phyloP scores from a whole-genome alignment of 2,797 vertebrate genomes.

The Myoxocephalus aenaeus region DNA sequence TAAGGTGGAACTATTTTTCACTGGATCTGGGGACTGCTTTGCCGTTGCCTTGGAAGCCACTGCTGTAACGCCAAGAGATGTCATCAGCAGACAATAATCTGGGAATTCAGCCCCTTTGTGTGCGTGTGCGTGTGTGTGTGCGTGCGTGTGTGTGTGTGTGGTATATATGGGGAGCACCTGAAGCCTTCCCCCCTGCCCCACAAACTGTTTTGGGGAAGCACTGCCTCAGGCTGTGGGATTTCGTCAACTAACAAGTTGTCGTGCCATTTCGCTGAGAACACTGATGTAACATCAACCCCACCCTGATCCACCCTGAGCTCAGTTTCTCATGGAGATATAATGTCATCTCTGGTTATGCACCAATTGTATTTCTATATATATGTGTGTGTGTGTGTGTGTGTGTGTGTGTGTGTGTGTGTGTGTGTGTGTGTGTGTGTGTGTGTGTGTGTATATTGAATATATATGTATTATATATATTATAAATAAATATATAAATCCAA shows the following conservation, averaged over 20 bases:
- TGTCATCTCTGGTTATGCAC: background rate
- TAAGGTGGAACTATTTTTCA: background rate
- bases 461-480: too few relatives aligned
- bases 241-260: conserved; percentile 51
- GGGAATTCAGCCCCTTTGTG: background rate
- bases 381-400: too few relatives aligned
- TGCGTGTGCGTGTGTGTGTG: background rate
- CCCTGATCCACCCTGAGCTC: conserved; percentile 51
- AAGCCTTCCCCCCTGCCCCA: background rate
- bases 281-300: conserved; percentile 58
- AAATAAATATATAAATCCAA: too few relatives aligned
- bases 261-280: conserved; percentile 58
- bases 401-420: too few relatives aligned
- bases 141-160: background rate
- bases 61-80: conserved; percentile 13
- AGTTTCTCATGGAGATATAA: background rate
- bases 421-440: background rate
- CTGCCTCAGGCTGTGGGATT: conserved; percentile 42
- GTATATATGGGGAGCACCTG: conserved; percentile 18
- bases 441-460: background rate
- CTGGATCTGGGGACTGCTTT: background rate
- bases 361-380: background rate
- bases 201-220: conserved; percentile 8
- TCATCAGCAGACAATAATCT: conserved; percentile 47
- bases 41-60: background rate